Percentiles rank a stretch among this genome's conserved stretches.
phyloP scores from a whole-genome alignment of 2,797 vertebrate genomes.

The Diglossa cyanea region DNA sequence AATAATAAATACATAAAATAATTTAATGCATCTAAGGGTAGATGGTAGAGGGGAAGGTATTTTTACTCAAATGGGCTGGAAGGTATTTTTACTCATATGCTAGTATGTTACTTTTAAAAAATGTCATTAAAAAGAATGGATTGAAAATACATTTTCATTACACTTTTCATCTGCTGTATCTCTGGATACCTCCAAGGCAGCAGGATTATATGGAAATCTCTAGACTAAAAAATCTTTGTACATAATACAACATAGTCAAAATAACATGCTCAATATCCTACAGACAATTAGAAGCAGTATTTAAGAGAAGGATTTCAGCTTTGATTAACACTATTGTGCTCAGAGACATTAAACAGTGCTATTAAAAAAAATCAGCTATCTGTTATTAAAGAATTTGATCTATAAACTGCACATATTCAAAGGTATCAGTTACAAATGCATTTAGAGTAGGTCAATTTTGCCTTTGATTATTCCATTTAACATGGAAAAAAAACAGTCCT shows the following conservation, averaged over 20 bases:
- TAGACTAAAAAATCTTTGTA: background rate
- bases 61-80: background rate
- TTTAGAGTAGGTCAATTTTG: background rate
- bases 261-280: background rate
- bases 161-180: background rate
- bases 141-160: background rate
- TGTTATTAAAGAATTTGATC: background rate
- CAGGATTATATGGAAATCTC: background rate
- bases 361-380: background rate
- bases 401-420: background rate
- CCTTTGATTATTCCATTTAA: background rate
- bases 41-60: background rate
- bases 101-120: background rate
- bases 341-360: background rate
- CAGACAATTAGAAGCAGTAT: background rate
- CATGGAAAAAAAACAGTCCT: background rate
- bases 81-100: background rate
- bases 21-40: background rate
- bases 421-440: background rate
- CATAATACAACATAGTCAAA: background rate
- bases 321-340: background rate
- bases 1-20: background rate
- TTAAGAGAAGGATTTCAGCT: background rate
- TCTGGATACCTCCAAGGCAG: background rate
- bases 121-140: background rate